phyloP scores from a whole-genome alignment of 2,888 invertebrate genomes.

The Vannuccia rotundouncinata region DNA sequence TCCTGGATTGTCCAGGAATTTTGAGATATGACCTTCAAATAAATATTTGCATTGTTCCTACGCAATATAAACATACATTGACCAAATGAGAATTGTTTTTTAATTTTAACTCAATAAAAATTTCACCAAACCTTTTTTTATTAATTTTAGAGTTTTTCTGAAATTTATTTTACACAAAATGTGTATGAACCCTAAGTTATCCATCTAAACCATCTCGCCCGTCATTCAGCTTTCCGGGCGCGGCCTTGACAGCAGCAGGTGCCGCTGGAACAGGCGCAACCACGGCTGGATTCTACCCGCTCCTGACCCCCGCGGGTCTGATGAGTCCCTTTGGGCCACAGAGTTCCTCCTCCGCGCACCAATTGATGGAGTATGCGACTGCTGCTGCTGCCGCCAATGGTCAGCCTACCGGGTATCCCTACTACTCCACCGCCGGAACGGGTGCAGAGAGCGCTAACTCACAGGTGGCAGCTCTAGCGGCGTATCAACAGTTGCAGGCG shows the following conservation, averaged over 20 bases:
- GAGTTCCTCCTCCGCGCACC: neutral
- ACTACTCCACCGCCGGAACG: neutral
- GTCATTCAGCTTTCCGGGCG: neutral
- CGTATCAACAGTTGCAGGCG: neutral
- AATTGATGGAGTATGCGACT: neutral
- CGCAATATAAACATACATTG: too few relatives aligned
- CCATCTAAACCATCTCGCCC: too few relatives aligned
- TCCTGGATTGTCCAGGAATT: too few relatives aligned
- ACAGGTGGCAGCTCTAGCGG: neutral
- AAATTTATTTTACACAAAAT: too few relatives aligned
- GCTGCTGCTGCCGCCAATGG: neutral
- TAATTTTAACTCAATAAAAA: too few relatives aligned
- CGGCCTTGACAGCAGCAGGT: neutral
- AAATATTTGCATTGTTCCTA: too few relatives aligned
- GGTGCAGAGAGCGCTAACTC: neutral
- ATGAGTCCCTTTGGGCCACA: neutral
- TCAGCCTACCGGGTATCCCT: neutral
- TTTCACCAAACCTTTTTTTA: too few relatives aligned
- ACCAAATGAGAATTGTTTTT: too few relatives aligned
- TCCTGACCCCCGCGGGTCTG: neutral
- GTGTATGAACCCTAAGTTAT: too few relatives aligned
- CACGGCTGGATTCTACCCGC: neutral
- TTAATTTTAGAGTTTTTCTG: too few relatives aligned
- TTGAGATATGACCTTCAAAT: too few relatives aligned
- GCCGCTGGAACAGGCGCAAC: neutral